A percentile compares a stretch with the other conserved stretches of the same genome.
Evolutionary conservation across 1,140 invertebrate genomes (phyloP).

Genomic region (Papilio glaucus): DNA sequence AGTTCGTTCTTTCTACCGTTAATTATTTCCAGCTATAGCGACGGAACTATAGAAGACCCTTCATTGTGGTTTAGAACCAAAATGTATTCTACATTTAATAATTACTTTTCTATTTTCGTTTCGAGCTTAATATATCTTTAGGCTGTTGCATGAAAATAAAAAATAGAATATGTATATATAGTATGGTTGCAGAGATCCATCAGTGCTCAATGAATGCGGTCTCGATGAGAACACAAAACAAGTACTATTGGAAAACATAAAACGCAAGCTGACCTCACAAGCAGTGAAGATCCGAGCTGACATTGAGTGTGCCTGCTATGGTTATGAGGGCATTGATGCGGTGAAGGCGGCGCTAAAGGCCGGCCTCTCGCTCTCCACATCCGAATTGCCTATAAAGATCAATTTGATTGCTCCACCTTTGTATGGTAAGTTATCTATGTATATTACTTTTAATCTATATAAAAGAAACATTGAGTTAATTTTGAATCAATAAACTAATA

Average conservation of each 20-base stretch:
- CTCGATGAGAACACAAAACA: constrained; percentile 96
- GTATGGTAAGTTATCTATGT: constrained; percentile 91
- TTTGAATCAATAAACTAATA: too few relatives aligned
- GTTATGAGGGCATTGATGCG: constrained; percentile 99
- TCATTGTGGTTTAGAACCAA: too few relatives aligned
- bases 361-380: constrained; percentile 96
- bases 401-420: constrained; percentile 99
- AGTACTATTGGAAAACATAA: constrained; percentile 97
- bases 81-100: too few relatives aligned
- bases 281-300: constrained; percentile 99
- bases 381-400: constrained; percentile 98
- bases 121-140: too few relatives aligned
- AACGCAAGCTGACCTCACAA: constrained; percentile 97
- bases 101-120: too few relatives aligned
- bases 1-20: too few relatives aligned
- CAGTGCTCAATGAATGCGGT: constrained; percentile 97
- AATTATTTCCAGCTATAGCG: too few relatives aligned
- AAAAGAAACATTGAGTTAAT: too few relatives aligned
- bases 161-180: constrained; percentile 1
- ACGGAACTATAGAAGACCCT: too few relatives aligned
- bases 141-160: too few relatives aligned
- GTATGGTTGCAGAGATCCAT: constrained; percentile 93
- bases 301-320: constrained; percentile 99
- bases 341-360: constrained; percentile 96
- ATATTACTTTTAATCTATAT: too few relatives aligned